Evolutionary conservation across 2,888 invertebrate genomes (phyloP), one percentile per base, ranked within the genome.

Genomic region (Polydrusus cervinus): DNA sequence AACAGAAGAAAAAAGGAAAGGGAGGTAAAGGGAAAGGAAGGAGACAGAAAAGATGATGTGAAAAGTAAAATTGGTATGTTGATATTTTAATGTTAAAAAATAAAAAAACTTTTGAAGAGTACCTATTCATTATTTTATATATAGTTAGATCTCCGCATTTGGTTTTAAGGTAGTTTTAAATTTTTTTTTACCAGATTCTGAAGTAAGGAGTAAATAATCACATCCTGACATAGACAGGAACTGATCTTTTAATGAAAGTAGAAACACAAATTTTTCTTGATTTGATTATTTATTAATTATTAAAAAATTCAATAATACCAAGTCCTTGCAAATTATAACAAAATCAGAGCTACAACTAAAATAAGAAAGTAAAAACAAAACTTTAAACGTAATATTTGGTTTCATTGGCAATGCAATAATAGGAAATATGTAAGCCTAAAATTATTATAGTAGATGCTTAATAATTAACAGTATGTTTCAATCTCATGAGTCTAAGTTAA

Each of bases 1-100:
- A 87, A 80, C 82, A 87, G 84, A 88, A 89, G 81, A 88, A 90
- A 81, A 84, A 87, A 82, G 86, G 89, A 79, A 85, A 85, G 13
- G 86, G 85, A 71, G 78, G 85, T 71, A 79, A 78, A 79, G 75
- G 73, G 18, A 80, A 78, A 76, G 55, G 71, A 57, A 18, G 40
- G 14, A 71, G 16, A 38, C 18, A 57, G 3, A 68, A 43, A 18
- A 55, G 43, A 47, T 16, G 18, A 61, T 43, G 30, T 40, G 62
- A 66, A 68, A 40, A 49, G 30, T 60, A 62, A 20, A 62, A 67
- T 49, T 49, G 49, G 16, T 25, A 47, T 64, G 64, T 64, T 47
- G n/a, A 47, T 64, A 47, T 47, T 64, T 47, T 43, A 20, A 62
- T 18, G 11, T 13, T 49, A 38, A 16, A 25, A 51, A 47, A 51